Conservation (phyloP, 2,888 invertebrate genomes). For the Xiphydria camelus region DNA sequence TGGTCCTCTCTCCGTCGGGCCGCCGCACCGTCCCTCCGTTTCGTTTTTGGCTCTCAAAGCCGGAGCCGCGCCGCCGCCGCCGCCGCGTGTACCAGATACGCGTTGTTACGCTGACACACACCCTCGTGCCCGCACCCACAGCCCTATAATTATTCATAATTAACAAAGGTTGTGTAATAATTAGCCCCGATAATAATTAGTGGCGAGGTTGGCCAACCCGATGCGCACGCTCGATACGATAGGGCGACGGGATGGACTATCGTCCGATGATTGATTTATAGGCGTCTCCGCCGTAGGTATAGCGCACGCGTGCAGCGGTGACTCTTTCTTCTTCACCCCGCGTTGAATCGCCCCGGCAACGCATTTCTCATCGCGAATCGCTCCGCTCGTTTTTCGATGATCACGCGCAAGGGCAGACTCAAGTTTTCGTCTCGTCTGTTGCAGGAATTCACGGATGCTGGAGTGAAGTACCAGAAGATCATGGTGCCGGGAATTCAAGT, state of each 20-base stretch:
- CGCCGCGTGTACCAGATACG: constrained; percentile 7
- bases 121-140: constrained; percentile 11
- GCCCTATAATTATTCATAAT: constrained; percentile 20
- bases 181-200: constrained; percentile 20
- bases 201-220: constrained; percentile 17
- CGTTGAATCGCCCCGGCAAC: constrained; percentile 18
- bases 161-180: constrained; percentile 21
- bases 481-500: constrained; percentile 60
- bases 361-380: constrained; percentile 1
- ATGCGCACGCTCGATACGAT: constrained; percentile 11
- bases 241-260: constrained; percentile 7
- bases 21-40: too few relatives aligned
- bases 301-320: constrained; percentile 7
- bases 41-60: constrained; percentile 1
- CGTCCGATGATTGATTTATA: constrained; percentile 15
- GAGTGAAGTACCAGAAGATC: constrained; percentile 60
- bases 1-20: too few relatives aligned
- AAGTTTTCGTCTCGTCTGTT: constrained; percentile 35
- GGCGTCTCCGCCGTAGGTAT: too few relatives aligned
- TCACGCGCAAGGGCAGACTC: constrained; percentile 4
- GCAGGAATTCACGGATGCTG: constrained; percentile 56
- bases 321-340: constrained; percentile 17
- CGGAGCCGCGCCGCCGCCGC: too few relatives aligned
- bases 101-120: constrained; percentile 2
- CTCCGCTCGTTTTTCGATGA: constrained; percentile 3